These are phyloP conservation scores for Huso huso DNA, from an alignment of 2,797 vertebrate genomes.

Conservation along the genomic window DNA sequence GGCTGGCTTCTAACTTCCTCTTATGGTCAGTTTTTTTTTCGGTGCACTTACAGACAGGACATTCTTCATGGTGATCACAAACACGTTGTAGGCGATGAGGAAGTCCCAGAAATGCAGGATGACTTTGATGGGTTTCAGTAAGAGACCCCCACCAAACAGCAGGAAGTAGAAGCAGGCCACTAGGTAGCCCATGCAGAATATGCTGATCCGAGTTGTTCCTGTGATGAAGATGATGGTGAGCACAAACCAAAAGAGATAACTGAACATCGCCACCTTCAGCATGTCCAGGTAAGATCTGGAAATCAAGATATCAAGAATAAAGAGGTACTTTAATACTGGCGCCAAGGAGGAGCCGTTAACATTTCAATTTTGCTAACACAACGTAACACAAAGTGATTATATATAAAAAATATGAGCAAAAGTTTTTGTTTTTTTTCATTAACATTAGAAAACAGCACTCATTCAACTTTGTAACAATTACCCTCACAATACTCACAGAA, in stretches of 20 bases:
- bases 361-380: no score
- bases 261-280: conserved; percentile 95
- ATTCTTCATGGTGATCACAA: conserved; percentile 98
- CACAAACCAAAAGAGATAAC: conserved; percentile 98
- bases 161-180: conserved; percentile 98
- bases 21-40: no score
- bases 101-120: conserved; percentile 96
- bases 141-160: conserved; percentile 85
- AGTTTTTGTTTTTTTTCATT: no score
- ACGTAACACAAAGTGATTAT: no score
- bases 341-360: no score
- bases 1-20: no score
- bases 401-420: no score
- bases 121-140: conserved; percentile 91
- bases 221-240: conserved; percentile 98
- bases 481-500: no score
- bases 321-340: no score
- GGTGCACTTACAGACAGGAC: conserved; percentile 78
- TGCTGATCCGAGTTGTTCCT: conserved; percentile 92
- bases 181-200: conserved; percentile 98
- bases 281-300: conserved; percentile 94
- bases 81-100: conserved; percentile 94
- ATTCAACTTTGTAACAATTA: no score
- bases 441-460: no score
- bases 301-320: conserved; percentile 14